Base-by-base conservation (phyloP, 2,113 vertebrate species). In the Xyliphius kryptos region DNA sequence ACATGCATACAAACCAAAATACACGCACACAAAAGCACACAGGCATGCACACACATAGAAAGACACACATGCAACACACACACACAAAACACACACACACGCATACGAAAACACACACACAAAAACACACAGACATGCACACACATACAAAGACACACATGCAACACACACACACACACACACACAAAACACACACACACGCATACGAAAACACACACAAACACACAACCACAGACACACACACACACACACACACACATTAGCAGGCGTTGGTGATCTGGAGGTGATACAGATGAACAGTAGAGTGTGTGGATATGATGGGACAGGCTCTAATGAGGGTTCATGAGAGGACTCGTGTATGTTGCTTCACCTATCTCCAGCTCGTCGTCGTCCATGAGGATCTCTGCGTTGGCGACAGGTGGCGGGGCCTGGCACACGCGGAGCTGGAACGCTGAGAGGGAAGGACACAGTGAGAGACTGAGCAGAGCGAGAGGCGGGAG, bases 361-460 rank as follows among this genome's bases (percentile, higher is more conserved):
- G 51, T 17, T 47, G 6, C 41, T 20, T 63, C 90, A 98, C 95
- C 95, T 86, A 97, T 98, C 89, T 97, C 90, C 43, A 95, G 94
- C 81, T 95, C 90, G 54, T 94, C 91, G 72, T 95, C 92, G 74
- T 96, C 92, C 14, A 87, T 87, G 70, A 97, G 82, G 79, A 92
- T 83, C 61, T 97, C 93, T 46, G 93, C 92, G 69, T 97, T 97
- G 75, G 91, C 82, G 38, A 97, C 83, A 3, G 80, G 76, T 66
- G 86, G 76, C 36, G 94, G 95, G 55, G 91, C 84, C 19, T 94
- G 92, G 83, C 95, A 97, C 20, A 92, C 86, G 72, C 94, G 88
- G 63, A 97, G 89, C 38, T 95, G 95, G 77, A 96, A 98, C 3
- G 92, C 95, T 98, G 77, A 16, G 21, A 50, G 43, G 49, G 46